Conservation (phyloP, 2,113 vertebrate species). For the Muntiacus reevesi region DNA sequence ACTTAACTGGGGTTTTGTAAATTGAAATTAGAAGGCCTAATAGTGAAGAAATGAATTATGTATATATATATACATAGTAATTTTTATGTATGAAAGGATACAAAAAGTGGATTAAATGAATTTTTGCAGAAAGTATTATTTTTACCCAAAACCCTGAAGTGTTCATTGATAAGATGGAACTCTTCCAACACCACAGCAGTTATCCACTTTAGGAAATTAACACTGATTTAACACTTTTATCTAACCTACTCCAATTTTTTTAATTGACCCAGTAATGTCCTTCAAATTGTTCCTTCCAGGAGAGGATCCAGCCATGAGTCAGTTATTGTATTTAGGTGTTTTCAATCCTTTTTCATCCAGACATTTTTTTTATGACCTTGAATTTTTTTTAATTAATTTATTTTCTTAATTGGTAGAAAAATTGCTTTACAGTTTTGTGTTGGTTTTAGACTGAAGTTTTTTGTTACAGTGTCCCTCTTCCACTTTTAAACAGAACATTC, state of each 20-base stretch:
- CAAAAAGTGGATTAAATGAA: neutral
- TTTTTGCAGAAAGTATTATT: neutral
- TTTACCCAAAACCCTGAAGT: neutral
- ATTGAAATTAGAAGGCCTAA: neutral
- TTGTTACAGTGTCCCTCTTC: fast-evolving
- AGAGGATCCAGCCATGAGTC: fast-evolving
- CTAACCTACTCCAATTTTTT: neutral
- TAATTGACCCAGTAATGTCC: fast-evolving
- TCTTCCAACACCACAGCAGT: neutral
- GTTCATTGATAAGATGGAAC: neutral
- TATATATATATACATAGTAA: neutral
- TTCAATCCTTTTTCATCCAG: neutral
- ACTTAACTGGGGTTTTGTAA: neutral
- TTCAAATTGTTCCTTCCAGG: neutral
- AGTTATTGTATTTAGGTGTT: neutral
- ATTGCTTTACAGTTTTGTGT: neutral
- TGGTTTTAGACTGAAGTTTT: neutral
- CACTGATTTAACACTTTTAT: fast-evolving
- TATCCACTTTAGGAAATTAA: neutral
- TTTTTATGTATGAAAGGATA: neutral
- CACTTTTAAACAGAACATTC: neutral
- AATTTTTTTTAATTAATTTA: neutral
- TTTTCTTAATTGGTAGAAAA: neutral
- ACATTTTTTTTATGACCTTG: neutral
- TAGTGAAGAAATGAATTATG: neutral